Percentiles rank a stretch among this genome's conserved stretches.
These are phyloP conservation scores for Pseudomyrmex pallidus DNA, from an alignment of 1,140 invertebrate genomes.

Conservation along the genomic window DNA sequence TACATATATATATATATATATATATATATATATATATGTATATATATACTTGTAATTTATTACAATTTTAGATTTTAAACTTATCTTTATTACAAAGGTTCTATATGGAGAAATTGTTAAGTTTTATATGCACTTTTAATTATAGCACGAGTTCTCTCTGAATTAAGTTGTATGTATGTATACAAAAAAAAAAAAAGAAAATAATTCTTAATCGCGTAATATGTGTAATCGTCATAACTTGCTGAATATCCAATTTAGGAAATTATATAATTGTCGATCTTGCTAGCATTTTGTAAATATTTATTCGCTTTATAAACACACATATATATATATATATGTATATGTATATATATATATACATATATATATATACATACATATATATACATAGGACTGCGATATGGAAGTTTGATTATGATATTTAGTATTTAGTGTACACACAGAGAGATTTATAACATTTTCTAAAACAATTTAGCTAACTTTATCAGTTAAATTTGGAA, in stretches of 20 bases:
- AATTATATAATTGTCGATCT: slow-evolving; percentile 64
- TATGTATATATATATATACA: no score
- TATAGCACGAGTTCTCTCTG: slow-evolving; percentile 69
- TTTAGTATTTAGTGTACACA: slow-evolving; percentile 59
- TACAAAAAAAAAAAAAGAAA: slow-evolving; percentile 42
- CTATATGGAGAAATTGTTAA: slow-evolving; percentile 49
- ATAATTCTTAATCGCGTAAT: slow-evolving; percentile 32
- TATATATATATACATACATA: no score
- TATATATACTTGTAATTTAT: background rate
- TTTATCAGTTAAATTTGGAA: slow-evolving; percentile 63
- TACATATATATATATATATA: no score
- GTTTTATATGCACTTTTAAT: slow-evolving; percentile 60
- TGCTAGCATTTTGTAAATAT: slow-evolving; percentile 75
- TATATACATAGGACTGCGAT: slow-evolving; percentile 50
- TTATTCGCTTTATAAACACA: slow-evolving; percentile 55
- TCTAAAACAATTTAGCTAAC: slow-evolving; percentile 58
- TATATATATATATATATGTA: no score
- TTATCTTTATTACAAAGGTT: slow-evolving; percentile 2
- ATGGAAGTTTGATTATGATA: slow-evolving; percentile 62
- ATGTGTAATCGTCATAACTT: slow-evolving; percentile 55
- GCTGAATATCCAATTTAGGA: slow-evolving; percentile 67
- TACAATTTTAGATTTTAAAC: slow-evolving; percentile 46
- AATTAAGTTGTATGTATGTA: slow-evolving; percentile 59
- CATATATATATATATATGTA: no score
- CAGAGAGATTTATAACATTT: slow-evolving; percentile 59